Evolutionary conservation across 2,113 vertebrate species (phyloP).

Genomic region (Aptenodytes patagonicus): DNA sequence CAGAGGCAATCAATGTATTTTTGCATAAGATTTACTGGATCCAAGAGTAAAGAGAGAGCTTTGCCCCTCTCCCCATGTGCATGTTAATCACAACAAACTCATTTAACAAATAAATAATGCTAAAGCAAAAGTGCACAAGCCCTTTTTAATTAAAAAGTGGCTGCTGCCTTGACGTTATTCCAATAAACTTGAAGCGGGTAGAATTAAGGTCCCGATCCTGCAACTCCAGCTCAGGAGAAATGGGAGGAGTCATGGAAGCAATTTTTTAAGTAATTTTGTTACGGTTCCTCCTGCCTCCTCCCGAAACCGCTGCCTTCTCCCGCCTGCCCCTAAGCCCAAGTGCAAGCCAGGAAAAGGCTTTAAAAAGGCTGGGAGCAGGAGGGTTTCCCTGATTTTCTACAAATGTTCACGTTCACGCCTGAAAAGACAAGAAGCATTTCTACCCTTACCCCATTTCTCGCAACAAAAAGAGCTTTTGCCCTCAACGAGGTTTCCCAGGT

Average conservation of each 20-base stretch:
- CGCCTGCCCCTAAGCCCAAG: background rate
- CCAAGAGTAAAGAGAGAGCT: background rate
- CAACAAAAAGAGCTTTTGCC: background rate
- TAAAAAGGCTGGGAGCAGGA: background rate
- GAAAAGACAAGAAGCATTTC: background rate
- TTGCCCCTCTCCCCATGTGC: background rate
- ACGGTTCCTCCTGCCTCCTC: background rate
- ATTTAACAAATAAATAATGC: background rate
- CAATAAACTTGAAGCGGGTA: background rate
- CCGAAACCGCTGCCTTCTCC: fast-evolving
- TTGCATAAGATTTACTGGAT: background rate
- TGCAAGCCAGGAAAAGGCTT: background rate
- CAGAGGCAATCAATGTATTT: conserved; percentile 10
- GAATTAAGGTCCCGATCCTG: background rate
- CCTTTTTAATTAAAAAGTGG: conserved; percentile 14
- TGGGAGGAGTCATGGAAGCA: background rate
- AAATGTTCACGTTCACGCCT: background rate
- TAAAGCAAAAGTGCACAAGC: background rate
- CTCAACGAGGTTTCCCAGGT: background rate
- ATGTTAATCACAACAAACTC: background rate
- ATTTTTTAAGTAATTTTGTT: background rate
- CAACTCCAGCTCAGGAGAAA: background rate
- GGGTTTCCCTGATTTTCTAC: background rate
- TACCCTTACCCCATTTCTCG: background rate
- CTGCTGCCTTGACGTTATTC: background rate